Conservation (phyloP, 2,797 vertebrate species). For the Sciurus vulgaris region DNA sequence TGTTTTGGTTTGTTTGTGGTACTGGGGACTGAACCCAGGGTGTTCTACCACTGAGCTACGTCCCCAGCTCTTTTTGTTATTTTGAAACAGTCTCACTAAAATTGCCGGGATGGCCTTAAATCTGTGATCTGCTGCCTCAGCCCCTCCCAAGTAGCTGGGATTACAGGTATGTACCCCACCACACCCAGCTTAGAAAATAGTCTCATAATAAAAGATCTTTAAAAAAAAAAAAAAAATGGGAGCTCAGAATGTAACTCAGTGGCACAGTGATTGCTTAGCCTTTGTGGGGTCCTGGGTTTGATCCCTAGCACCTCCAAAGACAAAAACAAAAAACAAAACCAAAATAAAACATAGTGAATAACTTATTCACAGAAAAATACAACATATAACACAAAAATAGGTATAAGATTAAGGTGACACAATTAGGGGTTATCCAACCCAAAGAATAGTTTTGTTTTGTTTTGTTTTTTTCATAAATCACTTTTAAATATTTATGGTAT, state of each 20-base stretch:
- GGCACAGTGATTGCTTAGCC: not conserved
- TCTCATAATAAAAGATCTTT: constrained; percentile 13
- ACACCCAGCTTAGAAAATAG: not conserved
- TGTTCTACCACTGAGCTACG: no score
- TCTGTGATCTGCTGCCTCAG: no score
- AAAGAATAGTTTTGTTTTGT: not conserved
- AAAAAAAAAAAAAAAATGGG: constrained; percentile 43
- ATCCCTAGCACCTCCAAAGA: not conserved
- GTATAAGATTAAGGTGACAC: constrained; percentile 2
- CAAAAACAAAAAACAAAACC: not conserved
- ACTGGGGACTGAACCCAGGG: no score
- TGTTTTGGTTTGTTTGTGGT: no score
- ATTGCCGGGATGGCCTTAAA: no score
- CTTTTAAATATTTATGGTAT: constrained; percentile 48
- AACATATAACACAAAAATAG: not conserved
- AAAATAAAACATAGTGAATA: not conserved
- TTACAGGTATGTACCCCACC: no score
- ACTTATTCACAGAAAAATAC: not conserved
- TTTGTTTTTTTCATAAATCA: not conserved
- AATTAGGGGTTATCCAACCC: not conserved
- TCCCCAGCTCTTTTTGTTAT: no score
- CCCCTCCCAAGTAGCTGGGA: no score
- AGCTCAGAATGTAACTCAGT: not conserved
- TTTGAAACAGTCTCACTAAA: no score
- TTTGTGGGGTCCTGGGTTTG: not conserved